phyloP scores from a whole-genome alignment of 1,140 invertebrate genomes.

The Apocrypta bakeri region DNA sequence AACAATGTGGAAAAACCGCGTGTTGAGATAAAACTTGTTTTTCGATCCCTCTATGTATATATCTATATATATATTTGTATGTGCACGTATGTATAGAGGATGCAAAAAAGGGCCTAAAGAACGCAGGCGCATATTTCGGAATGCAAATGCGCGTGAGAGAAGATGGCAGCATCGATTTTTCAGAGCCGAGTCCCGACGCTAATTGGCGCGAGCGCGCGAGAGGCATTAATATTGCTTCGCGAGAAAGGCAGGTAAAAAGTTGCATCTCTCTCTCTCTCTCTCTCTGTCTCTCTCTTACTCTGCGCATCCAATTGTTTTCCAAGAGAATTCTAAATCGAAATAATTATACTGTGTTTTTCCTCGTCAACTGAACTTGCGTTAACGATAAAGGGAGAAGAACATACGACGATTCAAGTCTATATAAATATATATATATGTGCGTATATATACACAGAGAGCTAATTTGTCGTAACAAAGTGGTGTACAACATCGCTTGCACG shows the following conservation, averaged over 20 bases:
- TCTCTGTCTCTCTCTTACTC: too few species aligned
- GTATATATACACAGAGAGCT: neutral
- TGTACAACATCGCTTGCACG: neutral
- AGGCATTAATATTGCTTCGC: conserved; percentile 53
- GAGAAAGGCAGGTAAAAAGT: neutral
- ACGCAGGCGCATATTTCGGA: neutral
- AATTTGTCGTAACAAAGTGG: conserved; percentile 22
- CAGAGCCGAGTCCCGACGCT: conserved; percentile 32
- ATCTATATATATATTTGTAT: neutral
- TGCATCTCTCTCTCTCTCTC: too few species aligned
- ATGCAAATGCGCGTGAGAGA: conserved; percentile 14
- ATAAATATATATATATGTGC: neutral
- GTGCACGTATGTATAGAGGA: neutral
- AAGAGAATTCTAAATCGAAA: too few species aligned
- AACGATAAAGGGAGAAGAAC: too few species aligned
- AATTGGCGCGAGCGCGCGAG: conserved; percentile 46
- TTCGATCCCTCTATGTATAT: too few species aligned
- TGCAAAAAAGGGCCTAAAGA: neutral
- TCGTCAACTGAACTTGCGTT: too few species aligned
- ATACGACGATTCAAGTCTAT: too few species aligned
- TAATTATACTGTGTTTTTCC: too few species aligned
- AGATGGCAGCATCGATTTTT: conserved; percentile 44
- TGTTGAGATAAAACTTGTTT: too few species aligned
- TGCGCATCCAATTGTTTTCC: too few species aligned
- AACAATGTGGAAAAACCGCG: neutral